A percentile compares a stretch with the other conserved stretches of the same genome.
Evolutionary conservation across 64 coral and sea anemone genomes (phyloP).

Genomic region (Orbicella faveolata): DNA sequence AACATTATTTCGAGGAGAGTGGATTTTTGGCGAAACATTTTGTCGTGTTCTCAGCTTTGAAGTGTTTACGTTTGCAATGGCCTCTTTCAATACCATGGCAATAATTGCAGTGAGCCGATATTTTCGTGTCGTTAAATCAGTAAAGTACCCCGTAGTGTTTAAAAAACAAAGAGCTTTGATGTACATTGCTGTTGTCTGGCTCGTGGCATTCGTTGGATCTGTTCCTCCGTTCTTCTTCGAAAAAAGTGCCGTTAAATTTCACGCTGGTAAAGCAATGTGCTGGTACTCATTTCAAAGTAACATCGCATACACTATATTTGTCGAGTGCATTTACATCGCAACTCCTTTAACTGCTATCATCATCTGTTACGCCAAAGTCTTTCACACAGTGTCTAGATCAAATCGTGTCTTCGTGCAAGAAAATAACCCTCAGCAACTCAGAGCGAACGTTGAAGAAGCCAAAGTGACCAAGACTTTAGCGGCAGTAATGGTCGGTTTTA

Average conservation of each 20-base stretch:
- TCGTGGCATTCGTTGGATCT: conserved; percentile 25
- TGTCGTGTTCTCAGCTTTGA: conserved; percentile 46
- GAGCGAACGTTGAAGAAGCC: too few relatives aligned
- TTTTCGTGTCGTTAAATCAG: conserved; percentile 51
- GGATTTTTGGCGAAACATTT: conserved; percentile 41
- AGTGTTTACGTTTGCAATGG: conserved; percentile 47
- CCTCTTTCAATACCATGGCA: conserved; percentile 44
- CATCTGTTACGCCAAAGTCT: conserved; percentile 38
- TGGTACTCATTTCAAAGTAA: conserved; percentile 52
- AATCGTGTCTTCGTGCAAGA: conserved; percentile 31
- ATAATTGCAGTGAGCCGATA: conserved; percentile 55
- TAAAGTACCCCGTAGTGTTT: conserved; percentile 23
- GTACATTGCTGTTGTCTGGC: conserved; percentile 39
- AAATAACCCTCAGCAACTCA: background rate
- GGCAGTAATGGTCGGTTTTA: too few relatives aligned
- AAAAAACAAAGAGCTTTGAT: conserved; percentile 22
- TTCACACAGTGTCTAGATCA: conserved; percentile 19
- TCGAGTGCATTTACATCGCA: conserved; percentile 41
- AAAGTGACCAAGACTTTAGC: too few relatives aligned
- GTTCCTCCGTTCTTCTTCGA: conserved; percentile 39
- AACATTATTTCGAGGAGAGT: conserved; percentile 44
- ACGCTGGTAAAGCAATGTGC: conserved; percentile 67
- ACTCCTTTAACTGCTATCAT: conserved; percentile 11
- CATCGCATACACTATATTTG: conserved; percentile 42
- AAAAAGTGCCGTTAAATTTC: conserved; percentile 23